Percentiles rank a stretch among this genome's conserved stretches.
phyloP scores from a whole-genome alignment of 2,797 vertebrate genomes.

The Loris lydekkerianus region DNA sequence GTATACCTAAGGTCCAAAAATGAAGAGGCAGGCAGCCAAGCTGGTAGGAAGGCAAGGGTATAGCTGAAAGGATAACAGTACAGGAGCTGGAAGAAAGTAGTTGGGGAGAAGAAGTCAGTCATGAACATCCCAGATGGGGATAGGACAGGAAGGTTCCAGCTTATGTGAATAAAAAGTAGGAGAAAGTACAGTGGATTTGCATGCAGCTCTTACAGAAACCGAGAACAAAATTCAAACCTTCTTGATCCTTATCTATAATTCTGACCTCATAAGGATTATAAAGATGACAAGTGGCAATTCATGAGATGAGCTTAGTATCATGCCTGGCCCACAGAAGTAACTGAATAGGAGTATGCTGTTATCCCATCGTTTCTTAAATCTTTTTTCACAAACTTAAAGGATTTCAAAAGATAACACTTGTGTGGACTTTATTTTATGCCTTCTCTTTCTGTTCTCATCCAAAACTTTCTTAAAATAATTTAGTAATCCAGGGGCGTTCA shows the following conservation, averaged over 20 bases:
- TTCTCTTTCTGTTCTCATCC: background rate
- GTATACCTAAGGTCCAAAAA: background rate
- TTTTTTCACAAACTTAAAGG: slow-evolving; percentile 9
- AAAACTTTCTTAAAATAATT: slow-evolving; percentile 7
- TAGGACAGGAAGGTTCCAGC: background rate
- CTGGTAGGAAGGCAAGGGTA: background rate
- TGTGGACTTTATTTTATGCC: background rate
- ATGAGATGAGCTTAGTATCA: background rate
- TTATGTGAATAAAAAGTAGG: background rate
- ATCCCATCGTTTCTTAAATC: background rate
- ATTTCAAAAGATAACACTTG: background rate
- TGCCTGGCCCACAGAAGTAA: background rate
- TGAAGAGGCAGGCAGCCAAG: background rate
- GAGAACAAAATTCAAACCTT: background rate
- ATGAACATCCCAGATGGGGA: rapidly evolving
- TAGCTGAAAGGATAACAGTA: background rate
- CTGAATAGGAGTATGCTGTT: background rate
- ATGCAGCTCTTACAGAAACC: background rate
- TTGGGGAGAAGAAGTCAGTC: background rate
- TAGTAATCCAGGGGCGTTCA: background rate
- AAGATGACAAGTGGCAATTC: background rate
- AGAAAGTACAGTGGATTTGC: background rate
- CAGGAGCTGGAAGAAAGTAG: background rate
- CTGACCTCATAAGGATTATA: background rate
- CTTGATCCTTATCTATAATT: background rate